Evolutionary conservation across 2,797 vertebrate species (phyloP).

Genomic region (Cirrhinus molitorella): DNA sequence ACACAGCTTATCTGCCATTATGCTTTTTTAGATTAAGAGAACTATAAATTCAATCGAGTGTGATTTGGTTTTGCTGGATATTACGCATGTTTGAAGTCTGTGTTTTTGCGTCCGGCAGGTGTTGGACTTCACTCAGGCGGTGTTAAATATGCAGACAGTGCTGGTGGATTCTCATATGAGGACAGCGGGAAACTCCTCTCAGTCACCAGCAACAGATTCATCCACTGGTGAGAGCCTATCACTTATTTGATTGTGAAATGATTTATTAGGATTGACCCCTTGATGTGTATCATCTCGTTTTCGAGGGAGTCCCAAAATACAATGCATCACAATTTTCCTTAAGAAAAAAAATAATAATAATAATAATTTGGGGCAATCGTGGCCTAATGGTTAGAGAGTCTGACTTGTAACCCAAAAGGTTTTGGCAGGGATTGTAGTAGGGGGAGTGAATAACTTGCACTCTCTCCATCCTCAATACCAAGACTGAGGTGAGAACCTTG

Average conservation of each 20-base stretch:
- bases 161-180: constrained; percentile 87
- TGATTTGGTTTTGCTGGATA: not conserved
- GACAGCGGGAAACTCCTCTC: constrained; percentile 85
- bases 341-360: no score
- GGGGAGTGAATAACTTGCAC: no score
- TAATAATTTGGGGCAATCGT: no score
- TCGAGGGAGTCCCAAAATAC: no score
- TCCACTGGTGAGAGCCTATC: constrained; percentile 86
- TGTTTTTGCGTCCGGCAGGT: constrained; percentile 65
- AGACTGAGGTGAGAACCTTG: no score
- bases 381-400: no score
- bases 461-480: no score
- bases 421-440: no score
- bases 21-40: not conserved
- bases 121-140: constrained; percentile 69
- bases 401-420: no score
- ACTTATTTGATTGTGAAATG: not conserved
- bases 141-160: constrained; percentile 83
- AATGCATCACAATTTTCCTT: no score
- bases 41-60: not conserved
- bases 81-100: not conserved
- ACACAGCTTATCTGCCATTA: not conserved
- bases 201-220: constrained; percentile 89
- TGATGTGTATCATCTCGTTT: no score
- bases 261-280: no score